Evolutionary conservation across 2,113 vertebrate genomes (phyloP).

Genomic region (Hystrix brachyura): DNA sequence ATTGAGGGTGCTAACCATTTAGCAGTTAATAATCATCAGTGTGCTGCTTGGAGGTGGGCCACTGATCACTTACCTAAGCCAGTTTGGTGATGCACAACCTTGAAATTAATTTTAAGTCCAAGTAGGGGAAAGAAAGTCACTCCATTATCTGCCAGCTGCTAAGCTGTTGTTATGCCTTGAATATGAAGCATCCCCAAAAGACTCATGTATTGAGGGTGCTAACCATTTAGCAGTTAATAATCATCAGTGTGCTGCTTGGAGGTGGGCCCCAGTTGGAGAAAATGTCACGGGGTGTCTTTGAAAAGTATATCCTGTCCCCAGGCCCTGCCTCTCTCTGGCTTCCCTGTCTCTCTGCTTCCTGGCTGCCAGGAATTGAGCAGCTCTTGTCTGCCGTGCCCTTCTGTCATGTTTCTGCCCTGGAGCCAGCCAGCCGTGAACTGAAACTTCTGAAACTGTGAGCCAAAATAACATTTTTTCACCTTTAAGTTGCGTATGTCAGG

Average conservation of each 20-base stretch:
- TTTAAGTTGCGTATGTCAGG: background rate
- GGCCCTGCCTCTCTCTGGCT: background rate
- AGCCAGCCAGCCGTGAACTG: background rate
- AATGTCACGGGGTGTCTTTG: background rate
- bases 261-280: background rate
- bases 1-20: background rate
- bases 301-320: background rate
- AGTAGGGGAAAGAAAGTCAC: background rate
- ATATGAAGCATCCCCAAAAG: background rate
- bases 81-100: background rate
- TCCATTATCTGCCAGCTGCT: background rate
- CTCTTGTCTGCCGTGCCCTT: background rate
- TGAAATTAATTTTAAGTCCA: background rate
- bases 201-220: background rate
- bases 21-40: background rate
- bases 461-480: background rate
- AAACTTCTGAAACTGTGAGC: background rate
- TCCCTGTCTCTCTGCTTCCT: background rate
- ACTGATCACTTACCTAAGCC: too few relatives aligned
- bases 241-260: background rate
- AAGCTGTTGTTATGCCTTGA: background rate
- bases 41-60: background rate
- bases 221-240: background rate
- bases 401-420: background rate
- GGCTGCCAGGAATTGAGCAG: background rate